phyloP scores from a whole-genome alignment of 2,113 vertebrate species.

The Oenanthe melanoleuca region DNA sequence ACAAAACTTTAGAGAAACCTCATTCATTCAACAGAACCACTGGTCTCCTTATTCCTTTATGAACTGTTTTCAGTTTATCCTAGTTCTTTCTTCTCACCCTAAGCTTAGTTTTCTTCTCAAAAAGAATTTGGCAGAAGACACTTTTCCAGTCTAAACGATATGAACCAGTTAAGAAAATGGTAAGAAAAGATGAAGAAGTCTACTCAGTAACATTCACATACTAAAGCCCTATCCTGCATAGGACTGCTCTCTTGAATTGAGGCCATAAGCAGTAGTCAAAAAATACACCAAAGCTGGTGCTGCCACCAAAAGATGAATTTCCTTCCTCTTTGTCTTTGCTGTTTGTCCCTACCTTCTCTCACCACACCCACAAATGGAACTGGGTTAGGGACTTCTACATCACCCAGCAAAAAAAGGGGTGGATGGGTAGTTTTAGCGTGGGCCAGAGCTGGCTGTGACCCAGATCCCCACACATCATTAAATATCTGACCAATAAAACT shows the following conservation, averaged over 20 bases:
- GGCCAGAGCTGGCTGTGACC: accelerated
- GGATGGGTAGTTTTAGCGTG: not conserved
- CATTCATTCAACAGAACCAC: not conserved
- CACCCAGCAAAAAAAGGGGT: not conserved
- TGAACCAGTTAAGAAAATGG: not conserved
- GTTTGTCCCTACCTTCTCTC: not conserved
- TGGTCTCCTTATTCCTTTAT: not conserved
- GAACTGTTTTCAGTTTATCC: not conserved
- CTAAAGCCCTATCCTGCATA: not conserved
- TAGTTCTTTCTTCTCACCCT: not conserved
- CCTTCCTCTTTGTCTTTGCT: not conserved
- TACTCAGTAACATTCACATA: not conserved
- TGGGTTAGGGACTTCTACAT: not conserved
- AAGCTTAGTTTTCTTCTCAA: not conserved
- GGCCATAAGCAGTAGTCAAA: not conserved
- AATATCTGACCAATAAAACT: not conserved
- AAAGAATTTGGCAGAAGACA: not conserved
- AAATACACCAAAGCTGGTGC: not conserved
- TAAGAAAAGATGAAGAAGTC: not conserved
- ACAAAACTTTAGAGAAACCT: not conserved
- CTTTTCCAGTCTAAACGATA: not conserved
- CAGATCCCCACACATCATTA: not conserved
- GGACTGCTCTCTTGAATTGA: not conserved
- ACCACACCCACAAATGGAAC: not conserved
- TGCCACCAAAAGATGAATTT: not conserved